Conservation (phyloP, 2,797 vertebrate genomes). For the Macrochelys suwanniensis region DNA sequence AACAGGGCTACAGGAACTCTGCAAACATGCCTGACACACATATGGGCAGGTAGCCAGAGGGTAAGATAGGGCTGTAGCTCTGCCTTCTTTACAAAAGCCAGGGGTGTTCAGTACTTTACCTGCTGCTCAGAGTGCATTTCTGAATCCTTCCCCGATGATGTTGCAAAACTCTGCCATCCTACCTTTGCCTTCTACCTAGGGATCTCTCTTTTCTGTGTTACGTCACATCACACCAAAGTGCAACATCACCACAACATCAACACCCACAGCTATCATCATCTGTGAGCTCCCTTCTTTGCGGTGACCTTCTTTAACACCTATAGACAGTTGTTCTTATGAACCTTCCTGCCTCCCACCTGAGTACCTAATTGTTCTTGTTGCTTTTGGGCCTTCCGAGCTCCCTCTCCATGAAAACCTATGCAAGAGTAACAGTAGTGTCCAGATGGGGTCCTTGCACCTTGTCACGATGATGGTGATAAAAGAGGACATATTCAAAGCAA, state of each 20-base stretch:
- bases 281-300: not conserved
- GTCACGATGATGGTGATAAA: not conserved
- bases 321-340: not conserved
- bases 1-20: too few relatives aligned
- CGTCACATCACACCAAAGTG: not conserved
- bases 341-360: not conserved
- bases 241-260: not conserved
- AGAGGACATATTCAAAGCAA: not conserved
- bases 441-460: not conserved
- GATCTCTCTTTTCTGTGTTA: not conserved
- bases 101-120: not conserved
- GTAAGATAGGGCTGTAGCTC: not conserved
- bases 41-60: not conserved
- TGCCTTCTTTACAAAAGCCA: not conserved
- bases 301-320: not conserved
- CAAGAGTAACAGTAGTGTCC: not conserved
- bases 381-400: not conserved
- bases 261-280: conserved; percentile 29
- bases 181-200: not conserved
- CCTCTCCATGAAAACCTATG: not conserved
- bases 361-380: not conserved
- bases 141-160: not conserved
- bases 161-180: conserved; percentile 15
- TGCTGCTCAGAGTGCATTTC: not conserved
- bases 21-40: not conserved